These are phyloP conservation scores for Hemitrygon akajei DNA, from an alignment of 2,797 vertebrate genomes.

Conservation along the genomic window DNA sequence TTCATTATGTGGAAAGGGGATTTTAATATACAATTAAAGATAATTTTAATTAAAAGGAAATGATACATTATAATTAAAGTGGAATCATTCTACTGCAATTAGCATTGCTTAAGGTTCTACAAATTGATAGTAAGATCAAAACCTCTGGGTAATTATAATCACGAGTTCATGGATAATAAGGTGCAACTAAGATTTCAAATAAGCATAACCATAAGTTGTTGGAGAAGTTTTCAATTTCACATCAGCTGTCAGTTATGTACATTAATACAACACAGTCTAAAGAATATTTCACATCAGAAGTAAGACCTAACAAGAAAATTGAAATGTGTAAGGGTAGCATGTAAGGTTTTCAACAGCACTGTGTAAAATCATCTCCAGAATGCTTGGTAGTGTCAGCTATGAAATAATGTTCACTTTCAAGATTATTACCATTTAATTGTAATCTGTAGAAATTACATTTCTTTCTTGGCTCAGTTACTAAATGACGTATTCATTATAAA, in stretches of 20 bases:
- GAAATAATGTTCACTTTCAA: constrained; percentile 32
- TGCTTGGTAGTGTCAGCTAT: background rate
- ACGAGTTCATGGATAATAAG: constrained; percentile 35
- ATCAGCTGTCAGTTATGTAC: background rate
- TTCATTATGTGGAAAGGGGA: constrained; percentile 15
- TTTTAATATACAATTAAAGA: constrained; percentile 36
- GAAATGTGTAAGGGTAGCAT: background rate
- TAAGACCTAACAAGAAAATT: background rate
- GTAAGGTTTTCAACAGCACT: background rate
- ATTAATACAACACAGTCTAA: background rate
- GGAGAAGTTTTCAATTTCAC: background rate
- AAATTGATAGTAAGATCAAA: constrained; percentile 32
- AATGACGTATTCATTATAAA: constrained; percentile 36
- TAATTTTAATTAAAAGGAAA: constrained; percentile 35
- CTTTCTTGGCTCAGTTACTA: constrained; percentile 29
- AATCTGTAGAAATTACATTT: constrained; percentile 31
- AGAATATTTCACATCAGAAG: background rate
- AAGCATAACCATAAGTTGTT: constrained; percentile 15
- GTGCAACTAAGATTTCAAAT: constrained; percentile 18
- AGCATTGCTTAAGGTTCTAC: constrained; percentile 29
- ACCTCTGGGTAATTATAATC: constrained; percentile 20
- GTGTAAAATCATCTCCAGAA: constrained; percentile 6
- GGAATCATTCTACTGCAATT: constrained; percentile 30
- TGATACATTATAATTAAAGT: constrained; percentile 30
- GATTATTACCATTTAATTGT: constrained; percentile 33